These are phyloP conservation scores for Rotaria macrura DNA, from an alignment of 2,888 invertebrate genomes.

Conservation along the genomic window DNA sequence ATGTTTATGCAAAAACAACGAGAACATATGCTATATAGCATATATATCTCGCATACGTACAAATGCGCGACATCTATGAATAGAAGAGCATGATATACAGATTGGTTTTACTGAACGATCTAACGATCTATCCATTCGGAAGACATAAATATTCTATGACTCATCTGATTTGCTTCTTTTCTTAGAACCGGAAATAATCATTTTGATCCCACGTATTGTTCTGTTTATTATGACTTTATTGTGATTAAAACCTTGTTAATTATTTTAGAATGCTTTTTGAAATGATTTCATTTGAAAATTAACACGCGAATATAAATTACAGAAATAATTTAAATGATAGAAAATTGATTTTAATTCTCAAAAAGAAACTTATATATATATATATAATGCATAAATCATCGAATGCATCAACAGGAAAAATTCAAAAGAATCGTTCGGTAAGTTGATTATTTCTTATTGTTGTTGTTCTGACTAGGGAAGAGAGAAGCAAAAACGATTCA, in stretches of 20 bases:
- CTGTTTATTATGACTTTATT: neutral
- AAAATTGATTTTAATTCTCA: neutral
- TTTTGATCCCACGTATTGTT: neutral
- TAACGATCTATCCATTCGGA: neutral
- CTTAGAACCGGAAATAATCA: neutral
- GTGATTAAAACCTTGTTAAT: neutral
- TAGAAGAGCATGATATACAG: neutral
- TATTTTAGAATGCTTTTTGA: neutral
- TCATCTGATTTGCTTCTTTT: neutral
- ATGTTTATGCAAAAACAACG: too few species aligned
- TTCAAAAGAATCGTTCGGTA: neutral
- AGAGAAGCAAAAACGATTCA: neutral
- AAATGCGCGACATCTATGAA: neutral
- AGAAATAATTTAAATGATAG: neutral
- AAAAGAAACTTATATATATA: neutral
- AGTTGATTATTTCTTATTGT: neutral
- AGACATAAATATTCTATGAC: neutral
- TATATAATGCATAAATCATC: neutral
- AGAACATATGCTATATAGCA: too few species aligned
- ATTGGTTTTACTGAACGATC: neutral
- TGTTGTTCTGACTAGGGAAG: neutral
- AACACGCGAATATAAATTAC: too few species aligned
- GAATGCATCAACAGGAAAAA: neutral
- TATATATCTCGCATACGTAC: too few species aligned
- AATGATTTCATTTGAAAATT: neutral